phyloP scores from a whole-genome alignment of 1,140 invertebrate species.

The Trachelipus rathkii region DNA sequence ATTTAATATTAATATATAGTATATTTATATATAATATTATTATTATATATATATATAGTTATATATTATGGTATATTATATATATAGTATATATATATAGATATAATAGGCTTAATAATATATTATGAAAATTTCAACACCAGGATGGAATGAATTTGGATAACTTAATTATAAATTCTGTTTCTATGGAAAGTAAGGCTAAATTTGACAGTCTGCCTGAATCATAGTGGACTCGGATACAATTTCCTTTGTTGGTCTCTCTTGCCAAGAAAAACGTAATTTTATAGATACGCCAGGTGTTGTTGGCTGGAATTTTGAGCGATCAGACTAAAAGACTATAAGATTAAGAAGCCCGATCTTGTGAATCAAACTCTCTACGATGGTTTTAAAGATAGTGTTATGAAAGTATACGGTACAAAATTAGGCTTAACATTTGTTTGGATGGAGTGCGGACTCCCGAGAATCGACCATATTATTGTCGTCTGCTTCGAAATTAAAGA shows the following conservation, averaged over 20 bases:
- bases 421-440: not conserved
- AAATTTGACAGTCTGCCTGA: too few relatives aligned
- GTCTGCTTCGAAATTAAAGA: slow-evolving; percentile 10
- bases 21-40: too few relatives aligned
- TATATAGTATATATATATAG: too few relatives aligned
- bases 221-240: not conserved
- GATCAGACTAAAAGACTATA: not conserved
- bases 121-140: too few relatives aligned
- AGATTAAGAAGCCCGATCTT: not conserved
- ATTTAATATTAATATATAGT: too few relatives aligned
- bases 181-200: too few relatives aligned
- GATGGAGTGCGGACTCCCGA: slow-evolving; percentile 1
- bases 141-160: too few relatives aligned
- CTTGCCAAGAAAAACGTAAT: not conserved
- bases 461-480: not conserved
- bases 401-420: not conserved
- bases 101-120: too few relatives aligned
- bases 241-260: not conserved
- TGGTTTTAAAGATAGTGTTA: not conserved
- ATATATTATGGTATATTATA: too few relatives aligned
- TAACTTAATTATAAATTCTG: too few relatives aligned
- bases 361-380: not conserved
- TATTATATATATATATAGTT: too few relatives aligned
- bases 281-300: not conserved
- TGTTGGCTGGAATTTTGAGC: not conserved